Conservation (phyloP, 2,888 invertebrate species). For the Nephrotoma guestfalica region DNA sequence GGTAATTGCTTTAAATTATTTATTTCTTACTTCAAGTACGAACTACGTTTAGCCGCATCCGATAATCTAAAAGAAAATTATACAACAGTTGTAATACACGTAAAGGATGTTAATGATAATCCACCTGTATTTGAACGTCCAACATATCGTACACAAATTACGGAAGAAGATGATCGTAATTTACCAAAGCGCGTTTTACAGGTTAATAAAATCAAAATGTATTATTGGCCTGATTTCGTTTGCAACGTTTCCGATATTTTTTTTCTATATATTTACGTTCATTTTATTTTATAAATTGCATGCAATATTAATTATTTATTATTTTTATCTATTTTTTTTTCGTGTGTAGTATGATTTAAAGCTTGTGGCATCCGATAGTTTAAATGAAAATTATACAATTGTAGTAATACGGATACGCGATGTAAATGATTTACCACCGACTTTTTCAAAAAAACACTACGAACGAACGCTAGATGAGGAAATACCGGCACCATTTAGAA, state of each 20-base stretch:
- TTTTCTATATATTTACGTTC: neutral
- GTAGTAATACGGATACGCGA: slow-evolving; percentile 72
- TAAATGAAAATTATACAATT: slow-evolving; percentile 75
- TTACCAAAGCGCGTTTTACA: slow-evolving; percentile 85
- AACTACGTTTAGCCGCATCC: slow-evolving; percentile 85
- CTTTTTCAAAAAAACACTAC: slow-evolving; percentile 57
- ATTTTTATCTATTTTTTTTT: slow-evolving; percentile 22
- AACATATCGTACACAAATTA: slow-evolving; percentile 88
- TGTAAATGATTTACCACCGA: slow-evolving; percentile 81
- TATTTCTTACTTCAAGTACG: slow-evolving; percentile 48
- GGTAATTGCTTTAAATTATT: neutral
- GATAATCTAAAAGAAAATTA: slow-evolving; percentile 95
- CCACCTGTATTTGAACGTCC: slow-evolving; percentile 92
- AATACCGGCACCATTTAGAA: slow-evolving; percentile 53
- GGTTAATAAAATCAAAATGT: slow-evolving; percentile 34
- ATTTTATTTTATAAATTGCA: slow-evolving; percentile 10
- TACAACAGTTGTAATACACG: slow-evolving; percentile 91
- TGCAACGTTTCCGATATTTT: neutral
- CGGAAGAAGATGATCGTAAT: slow-evolving; percentile 89
- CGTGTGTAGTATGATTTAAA: slow-evolving; percentile 66
- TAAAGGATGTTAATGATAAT: slow-evolving; percentile 97
- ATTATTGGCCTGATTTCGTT: neutral
- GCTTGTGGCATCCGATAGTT: slow-evolving; percentile 78
- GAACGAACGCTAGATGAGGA: slow-evolving; percentile 62
- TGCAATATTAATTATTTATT: slow-evolving; percentile 11